Base-by-base conservation (phyloP, 2,797 vertebrate species). In the Eutrigla gurnardus region DNA sequence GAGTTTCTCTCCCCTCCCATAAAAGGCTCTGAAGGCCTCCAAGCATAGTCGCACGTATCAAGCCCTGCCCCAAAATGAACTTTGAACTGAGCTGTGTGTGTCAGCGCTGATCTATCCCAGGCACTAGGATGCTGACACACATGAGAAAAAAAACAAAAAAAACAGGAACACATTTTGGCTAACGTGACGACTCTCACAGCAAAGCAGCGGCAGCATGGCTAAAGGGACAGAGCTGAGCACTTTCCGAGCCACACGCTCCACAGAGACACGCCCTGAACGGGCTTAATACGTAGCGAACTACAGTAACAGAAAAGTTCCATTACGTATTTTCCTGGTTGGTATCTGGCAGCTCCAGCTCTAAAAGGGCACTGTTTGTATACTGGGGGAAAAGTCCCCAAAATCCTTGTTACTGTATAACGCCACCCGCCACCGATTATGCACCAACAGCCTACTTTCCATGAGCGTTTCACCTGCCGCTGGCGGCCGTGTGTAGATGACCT, bases 361-460 rank as follows among this genome's bases (percentile, higher is more conserved):
- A 84, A 84, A 71, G 66, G 45, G 71, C 78, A 76, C 17, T 2
- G 8, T 71, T 77, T 81, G 75, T 36, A 65, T 71, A 45, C n/a
- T 36, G 45, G 49, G 3, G 52, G 61, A 74, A 87, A 82, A 40
- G 40, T 57, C 59, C 77, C 66, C 40, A 80, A 84, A 82, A 73
- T 65, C 73, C 73, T 75, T 13, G 39, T 15, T 75, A 60, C 43
- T 75, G 46, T 63, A 58, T 18, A 50, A 4, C 11, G n/a, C 67
- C 52, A 1, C 17, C 1, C 8, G 42, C 1, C 61, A 72, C 57
- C 39, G 18, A 39, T 50, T 75, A 78, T 81, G 57, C 42, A 86
- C 71, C 87, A 84, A 86, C 70, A 33, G 81, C 47, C 79, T 67
- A 76, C 69, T 91, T 91, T 91, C 85, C 88, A 80, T 76, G 68